A percentile compares a stretch with the other conserved stretches of the same genome.
Conservation (phyloP, 1,140 invertebrate species). For the Goniozus legneri region DNA sequence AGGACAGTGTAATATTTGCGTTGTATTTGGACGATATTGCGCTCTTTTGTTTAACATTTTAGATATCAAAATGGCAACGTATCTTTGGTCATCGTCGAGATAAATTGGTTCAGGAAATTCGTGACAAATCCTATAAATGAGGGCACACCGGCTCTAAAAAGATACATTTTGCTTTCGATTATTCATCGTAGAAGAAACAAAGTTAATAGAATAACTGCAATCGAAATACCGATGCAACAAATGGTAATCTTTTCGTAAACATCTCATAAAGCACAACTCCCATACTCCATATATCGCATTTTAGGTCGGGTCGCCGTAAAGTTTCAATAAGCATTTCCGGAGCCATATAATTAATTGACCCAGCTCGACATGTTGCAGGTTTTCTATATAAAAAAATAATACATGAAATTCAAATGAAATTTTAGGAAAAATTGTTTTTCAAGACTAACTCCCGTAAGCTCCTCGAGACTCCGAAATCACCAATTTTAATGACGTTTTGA, state of each 20-base stretch:
- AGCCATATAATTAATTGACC: constrained; percentile 82
- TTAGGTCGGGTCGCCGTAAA: constrained; percentile 69
- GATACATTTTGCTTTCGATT: not conserved
- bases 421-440: constrained; percentile 1
- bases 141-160: too few relatives aligned
- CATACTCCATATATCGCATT: constrained; percentile 82
- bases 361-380: constrained; percentile 60
- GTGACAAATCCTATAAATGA: too few relatives aligned
- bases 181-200: not conserved
- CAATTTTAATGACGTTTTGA: constrained; percentile 66
- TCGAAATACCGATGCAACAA: constrained; percentile 58
- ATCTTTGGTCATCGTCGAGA: too few relatives aligned
- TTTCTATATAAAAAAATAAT: constrained; percentile 13
- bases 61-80: constrained; percentile 38
- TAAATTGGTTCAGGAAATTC: too few relatives aligned
- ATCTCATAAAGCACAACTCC: constrained; percentile 82
- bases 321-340: constrained; percentile 79
- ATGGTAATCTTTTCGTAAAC: constrained; percentile 60
- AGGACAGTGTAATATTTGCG: constrained; percentile 37
- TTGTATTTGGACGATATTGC: constrained; percentile 30
- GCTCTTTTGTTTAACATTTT: constrained; percentile 41
- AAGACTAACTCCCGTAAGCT: constrained; percentile 46
- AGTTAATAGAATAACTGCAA: not conserved
- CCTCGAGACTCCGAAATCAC: constrained; percentile 78
- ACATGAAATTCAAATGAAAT: constrained; percentile 7